Conservation (phyloP, 1,140 invertebrate species). For the Micrasema longulum region DNA sequence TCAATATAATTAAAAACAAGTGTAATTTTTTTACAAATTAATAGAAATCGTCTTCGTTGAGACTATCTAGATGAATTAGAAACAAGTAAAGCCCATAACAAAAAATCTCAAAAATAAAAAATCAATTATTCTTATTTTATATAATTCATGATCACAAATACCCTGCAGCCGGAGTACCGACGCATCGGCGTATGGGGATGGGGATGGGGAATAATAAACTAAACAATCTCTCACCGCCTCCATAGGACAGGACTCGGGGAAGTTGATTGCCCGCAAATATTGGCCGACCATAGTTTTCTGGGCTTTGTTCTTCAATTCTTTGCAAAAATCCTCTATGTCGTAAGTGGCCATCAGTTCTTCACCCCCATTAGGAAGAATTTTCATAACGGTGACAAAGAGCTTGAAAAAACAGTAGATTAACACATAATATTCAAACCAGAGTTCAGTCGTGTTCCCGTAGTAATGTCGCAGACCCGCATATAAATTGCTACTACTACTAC, state of each 20-base stretch:
- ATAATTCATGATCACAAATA: neutral
- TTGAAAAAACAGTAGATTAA: too few relatives aligned
- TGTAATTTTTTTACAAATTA: neutral
- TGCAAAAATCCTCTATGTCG: constrained; percentile 14
- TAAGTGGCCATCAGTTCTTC: constrained; percentile 6
- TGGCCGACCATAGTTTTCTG: neutral
- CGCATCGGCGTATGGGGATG: neutral
- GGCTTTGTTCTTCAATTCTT: constrained; percentile 11
- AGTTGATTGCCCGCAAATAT: constrained; percentile 15
- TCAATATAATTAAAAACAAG: neutral
- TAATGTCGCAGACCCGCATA: too few relatives aligned
- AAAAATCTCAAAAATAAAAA: neutral
- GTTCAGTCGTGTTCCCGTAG: too few relatives aligned
- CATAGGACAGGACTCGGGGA: constrained; percentile 12
- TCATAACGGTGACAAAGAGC: neutral
- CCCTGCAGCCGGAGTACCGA: neutral
- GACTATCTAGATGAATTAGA: neutral
- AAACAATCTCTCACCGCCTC: constrained; percentile 2
- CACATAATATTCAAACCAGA: too few relatives aligned
- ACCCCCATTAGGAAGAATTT: neutral
- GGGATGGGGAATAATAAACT: neutral
- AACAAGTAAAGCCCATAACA: neutral
- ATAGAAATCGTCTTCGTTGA: neutral
- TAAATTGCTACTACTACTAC: too few relatives aligned
- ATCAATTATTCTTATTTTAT: neutral